These are phyloP conservation scores for Dicranocentrus wangi DNA, from an alignment of 2,888 invertebrate species.

Conservation along the genomic window DNA sequence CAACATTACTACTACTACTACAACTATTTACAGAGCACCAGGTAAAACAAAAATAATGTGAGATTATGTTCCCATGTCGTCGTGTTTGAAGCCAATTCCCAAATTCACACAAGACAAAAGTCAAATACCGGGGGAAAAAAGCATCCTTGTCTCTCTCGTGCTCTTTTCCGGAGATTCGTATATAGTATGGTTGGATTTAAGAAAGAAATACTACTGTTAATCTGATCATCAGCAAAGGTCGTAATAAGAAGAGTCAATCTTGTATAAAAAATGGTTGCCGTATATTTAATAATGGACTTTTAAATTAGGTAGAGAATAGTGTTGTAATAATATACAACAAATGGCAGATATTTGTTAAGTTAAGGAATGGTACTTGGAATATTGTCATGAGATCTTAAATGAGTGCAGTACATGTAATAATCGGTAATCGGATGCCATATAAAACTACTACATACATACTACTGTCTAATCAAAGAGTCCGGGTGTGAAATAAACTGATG, in stretches of 20 bases:
- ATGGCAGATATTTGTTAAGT: neutral
- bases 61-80: neutral
- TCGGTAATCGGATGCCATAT: conserved; percentile 13
- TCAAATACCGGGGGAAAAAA: too few relatives aligned
- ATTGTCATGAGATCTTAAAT: too few relatives aligned
- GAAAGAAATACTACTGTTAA: neutral
- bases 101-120: neutral
- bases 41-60: neutral
- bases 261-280: neutral
- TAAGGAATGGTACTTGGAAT: neutral
- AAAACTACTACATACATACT: neutral
- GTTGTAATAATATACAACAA: neutral
- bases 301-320: neutral
- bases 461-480: neutral
- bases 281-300: too few relatives aligned
- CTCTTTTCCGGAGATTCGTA: conserved; percentile 11
- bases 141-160: neutral
- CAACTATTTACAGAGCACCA: neutral
- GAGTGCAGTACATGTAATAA: conserved; percentile 1
- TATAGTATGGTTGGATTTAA: neutral
- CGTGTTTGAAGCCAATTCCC: neutral
- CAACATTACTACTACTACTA: neutral
- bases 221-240: too few relatives aligned
- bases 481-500: conserved; percentile 9
- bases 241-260: neutral